A percentile compares a stretch with the other conserved stretches of the same genome.
Conservation (phyloP, 2,888 invertebrate species). For the Drosophila ustulata region DNA sequence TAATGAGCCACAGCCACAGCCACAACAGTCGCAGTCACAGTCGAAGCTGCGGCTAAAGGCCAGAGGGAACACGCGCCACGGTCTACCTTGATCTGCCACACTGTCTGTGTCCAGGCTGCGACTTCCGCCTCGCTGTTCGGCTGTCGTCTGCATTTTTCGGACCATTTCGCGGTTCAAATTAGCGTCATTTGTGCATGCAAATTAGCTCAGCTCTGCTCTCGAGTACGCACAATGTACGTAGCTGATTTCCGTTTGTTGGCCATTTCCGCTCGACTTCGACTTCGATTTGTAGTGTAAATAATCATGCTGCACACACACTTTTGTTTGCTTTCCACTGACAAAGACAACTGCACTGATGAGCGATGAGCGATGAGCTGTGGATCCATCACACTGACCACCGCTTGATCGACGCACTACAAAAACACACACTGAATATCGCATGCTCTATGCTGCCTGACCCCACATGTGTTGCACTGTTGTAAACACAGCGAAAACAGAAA, state of each 20-base stretch:
- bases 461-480: constrained; percentile 10
- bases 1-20: constrained; percentile 57
- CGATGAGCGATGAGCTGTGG: constrained; percentile 11
- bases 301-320: constrained; percentile 16
- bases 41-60: constrained; percentile 37
- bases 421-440: constrained; percentile 9
- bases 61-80: constrained; percentile 58
- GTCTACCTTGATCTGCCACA: constrained; percentile 20
- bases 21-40: constrained; percentile 18
- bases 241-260: constrained; percentile 52
- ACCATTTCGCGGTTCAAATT: constrained; percentile 57
- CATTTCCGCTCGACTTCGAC: constrained; percentile 51
- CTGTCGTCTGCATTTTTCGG: constrained; percentile 49
- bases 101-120: constrained; percentile 28
- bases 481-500: constrained; percentile 4
- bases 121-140: constrained; percentile 58
- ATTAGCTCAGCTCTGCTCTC: constrained; percentile 60
- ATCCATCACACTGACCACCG: constrained; percentile 19
- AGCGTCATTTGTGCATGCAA: constrained; percentile 73
- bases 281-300: constrained; percentile 23
- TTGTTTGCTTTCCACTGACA: constrained; percentile 28
- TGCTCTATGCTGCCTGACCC: constrained; percentile 2
- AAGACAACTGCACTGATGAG: constrained; percentile 36
- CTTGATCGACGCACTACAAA: constrained; percentile 22
- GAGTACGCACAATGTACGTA: constrained; percentile 58